Conservation (phyloP, 1,140 invertebrate genomes). For the Panagrolaimus sp. region DNA sequence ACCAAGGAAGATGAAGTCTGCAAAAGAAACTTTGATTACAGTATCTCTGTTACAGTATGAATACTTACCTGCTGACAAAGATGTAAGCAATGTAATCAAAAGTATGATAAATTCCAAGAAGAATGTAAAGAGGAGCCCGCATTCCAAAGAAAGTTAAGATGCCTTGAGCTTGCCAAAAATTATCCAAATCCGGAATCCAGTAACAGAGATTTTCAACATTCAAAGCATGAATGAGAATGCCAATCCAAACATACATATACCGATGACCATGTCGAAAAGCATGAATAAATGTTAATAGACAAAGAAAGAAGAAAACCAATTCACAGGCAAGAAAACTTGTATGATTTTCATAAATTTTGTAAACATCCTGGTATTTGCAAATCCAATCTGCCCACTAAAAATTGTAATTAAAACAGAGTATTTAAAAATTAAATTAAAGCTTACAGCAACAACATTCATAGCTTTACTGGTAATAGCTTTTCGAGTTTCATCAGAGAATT, state of each 20-base stretch:
- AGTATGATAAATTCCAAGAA: conserved; percentile 55
- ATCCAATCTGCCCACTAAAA: conserved; percentile 62
- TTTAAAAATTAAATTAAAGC: conserved; percentile 19
- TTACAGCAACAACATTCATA: conserved; percentile 40
- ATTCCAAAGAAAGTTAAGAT: conserved; percentile 55
- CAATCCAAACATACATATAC: conserved; percentile 54
- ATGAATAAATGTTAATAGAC: conserved; percentile 60
- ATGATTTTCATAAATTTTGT: conserved; percentile 61
- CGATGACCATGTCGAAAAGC: conserved; percentile 53
- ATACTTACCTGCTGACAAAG: conserved; percentile 44
- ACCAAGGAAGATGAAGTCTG: conserved; percentile 55
- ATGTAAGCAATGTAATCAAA: conserved; percentile 57
- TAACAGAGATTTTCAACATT: conserved; percentile 52
- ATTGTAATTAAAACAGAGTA: conserved; percentile 17
- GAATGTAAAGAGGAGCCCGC: conserved; percentile 53
- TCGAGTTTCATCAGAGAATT: conserved; percentile 39
- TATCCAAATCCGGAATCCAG: conserved; percentile 54
- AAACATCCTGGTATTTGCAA: conserved; percentile 59
- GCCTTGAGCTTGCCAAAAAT: conserved; percentile 59
- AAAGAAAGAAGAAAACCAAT: conserved; percentile 58
- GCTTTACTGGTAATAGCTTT: conserved; percentile 42
- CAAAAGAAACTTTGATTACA: conserved; percentile 26
- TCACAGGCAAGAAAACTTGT: conserved; percentile 60
- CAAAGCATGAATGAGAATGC: conserved; percentile 55
- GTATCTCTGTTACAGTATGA: not conserved